Evolutionary conservation across 2,797 vertebrate species (phyloP).

Genomic region (Argya squamiceps): DNA sequence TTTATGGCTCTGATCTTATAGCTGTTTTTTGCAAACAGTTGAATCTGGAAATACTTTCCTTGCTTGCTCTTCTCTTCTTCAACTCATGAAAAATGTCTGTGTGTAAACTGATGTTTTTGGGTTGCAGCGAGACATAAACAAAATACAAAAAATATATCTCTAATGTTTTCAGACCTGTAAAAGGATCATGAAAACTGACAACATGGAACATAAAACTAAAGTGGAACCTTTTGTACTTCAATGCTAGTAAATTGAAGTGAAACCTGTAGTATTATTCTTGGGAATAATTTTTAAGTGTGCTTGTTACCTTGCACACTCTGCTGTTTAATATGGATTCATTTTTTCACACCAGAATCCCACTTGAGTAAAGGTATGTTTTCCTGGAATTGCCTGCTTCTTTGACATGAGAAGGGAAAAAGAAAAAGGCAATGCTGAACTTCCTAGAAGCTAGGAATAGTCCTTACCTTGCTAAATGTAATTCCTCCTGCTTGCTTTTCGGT

Average conservation of each 20-base stretch:
- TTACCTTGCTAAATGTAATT: not conserved
- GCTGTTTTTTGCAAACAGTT: not conserved
- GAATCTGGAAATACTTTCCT: not conserved
- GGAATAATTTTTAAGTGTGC: not conserved
- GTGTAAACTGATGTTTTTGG: not conserved
- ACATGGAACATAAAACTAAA: not conserved
- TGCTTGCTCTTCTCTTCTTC: not conserved
- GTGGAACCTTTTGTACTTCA: not conserved
- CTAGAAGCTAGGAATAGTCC: not conserved
- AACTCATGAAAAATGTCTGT: not conserved
- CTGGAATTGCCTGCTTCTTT: not conserved
- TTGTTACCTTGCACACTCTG: not conserved
- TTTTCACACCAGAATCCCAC: not conserved
- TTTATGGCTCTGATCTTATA: not conserved
- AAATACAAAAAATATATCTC: not conserved
- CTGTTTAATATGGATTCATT: not conserved
- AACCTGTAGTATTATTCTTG: not conserved
- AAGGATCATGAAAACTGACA: not conserved
- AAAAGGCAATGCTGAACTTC: not conserved
- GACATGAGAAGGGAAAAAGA: no score
- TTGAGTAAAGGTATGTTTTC: not conserved
- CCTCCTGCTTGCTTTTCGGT: not conserved
- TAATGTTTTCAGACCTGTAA: not conserved
- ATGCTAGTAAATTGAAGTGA: not conserved
- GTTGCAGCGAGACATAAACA: not conserved